phyloP scores from a whole-genome alignment of 2,113 vertebrate species.

The Empidonax traillii region DNA sequence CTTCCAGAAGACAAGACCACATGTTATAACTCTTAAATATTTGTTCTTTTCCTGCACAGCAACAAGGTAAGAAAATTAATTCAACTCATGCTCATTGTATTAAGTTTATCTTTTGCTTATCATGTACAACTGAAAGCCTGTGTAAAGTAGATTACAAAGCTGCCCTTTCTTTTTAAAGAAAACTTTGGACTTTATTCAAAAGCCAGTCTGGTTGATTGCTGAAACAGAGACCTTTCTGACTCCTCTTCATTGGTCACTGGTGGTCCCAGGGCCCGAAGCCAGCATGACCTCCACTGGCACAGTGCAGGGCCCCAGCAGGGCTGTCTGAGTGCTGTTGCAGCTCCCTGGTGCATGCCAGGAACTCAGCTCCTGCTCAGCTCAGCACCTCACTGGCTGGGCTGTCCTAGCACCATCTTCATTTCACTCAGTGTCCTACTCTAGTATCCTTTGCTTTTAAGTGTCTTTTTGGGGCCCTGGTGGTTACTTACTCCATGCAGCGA shows the following conservation, averaged over 20 bases:
- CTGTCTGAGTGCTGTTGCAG: not conserved
- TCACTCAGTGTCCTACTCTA: fast-evolving
- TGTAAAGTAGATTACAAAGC: not conserved
- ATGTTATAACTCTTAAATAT: not conserved
- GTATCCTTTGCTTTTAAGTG: too few relatives aligned
- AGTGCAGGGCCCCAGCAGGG: not conserved
- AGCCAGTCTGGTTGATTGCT: not conserved
- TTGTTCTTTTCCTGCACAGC: not conserved
- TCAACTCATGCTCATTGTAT: not conserved
- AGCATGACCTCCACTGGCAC: not conserved
- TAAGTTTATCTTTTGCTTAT: not conserved
- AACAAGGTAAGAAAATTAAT: not conserved
- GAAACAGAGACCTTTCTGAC: not conserved
- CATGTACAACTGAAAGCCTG: not conserved
- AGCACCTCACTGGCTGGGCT: too few relatives aligned
- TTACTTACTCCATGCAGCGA: not conserved
- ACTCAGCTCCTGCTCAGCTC: fast-evolving
- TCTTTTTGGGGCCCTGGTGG: not conserved
- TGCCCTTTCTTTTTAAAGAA: not conserved
- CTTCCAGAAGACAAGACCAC: not conserved
- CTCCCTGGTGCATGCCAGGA: fast-evolving
- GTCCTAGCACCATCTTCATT: not conserved
- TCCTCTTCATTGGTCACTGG: not conserved
- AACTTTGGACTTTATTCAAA: not conserved
- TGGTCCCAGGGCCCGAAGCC: not conserved